Conservation (phyloP, 92 coral and sea anemone genomes). For the Nematostella vectensis region DNA sequence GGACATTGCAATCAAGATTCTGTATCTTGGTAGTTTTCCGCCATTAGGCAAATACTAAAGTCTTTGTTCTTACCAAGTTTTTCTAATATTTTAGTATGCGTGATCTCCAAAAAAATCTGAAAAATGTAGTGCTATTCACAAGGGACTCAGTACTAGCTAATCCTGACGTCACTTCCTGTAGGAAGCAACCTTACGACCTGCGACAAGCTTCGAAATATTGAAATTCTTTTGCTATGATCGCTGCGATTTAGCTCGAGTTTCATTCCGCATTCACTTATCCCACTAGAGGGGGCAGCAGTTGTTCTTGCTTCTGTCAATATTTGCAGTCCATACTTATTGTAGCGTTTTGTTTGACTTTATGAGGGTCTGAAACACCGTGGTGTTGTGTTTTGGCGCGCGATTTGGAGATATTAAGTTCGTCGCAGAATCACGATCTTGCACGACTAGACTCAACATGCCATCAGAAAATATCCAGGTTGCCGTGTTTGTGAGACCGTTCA, state of each 20-base stretch:
- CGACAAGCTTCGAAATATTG: constrained; percentile 35
- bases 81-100: too few relatives aligned
- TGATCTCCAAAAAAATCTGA: too few relatives aligned
- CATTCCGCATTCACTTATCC: constrained; percentile 11
- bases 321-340: background rate
- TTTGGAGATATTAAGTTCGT: constrained; percentile 20
- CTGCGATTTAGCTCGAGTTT: constrained; percentile 24
- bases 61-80: too few relatives aligned
- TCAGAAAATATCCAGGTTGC: constrained; percentile 65
- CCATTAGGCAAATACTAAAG: too few relatives aligned
- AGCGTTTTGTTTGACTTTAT: background rate
- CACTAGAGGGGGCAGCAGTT: constrained; percentile 4
- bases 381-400: constrained; percentile 55
- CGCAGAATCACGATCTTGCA: background rate
- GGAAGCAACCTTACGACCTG: constrained; percentile 60
- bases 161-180: constrained; percentile 74
- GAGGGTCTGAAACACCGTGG: constrained; percentile 1
- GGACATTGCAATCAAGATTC: too few relatives aligned
- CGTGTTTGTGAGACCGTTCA: constrained; percentile 70
- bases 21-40: too few relatives aligned
- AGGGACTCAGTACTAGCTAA: constrained; percentile 1
- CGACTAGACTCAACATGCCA: constrained; percentile 24
- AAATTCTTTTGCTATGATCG: constrained; percentile 40
- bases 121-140: too few relatives aligned
- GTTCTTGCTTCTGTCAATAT: background rate